A percentile compares a stretch with the other conserved stretches of the same genome.
phyloP scores from a whole-genome alignment of 1,140 invertebrate genomes.

The Drosophila setifemur region DNA sequence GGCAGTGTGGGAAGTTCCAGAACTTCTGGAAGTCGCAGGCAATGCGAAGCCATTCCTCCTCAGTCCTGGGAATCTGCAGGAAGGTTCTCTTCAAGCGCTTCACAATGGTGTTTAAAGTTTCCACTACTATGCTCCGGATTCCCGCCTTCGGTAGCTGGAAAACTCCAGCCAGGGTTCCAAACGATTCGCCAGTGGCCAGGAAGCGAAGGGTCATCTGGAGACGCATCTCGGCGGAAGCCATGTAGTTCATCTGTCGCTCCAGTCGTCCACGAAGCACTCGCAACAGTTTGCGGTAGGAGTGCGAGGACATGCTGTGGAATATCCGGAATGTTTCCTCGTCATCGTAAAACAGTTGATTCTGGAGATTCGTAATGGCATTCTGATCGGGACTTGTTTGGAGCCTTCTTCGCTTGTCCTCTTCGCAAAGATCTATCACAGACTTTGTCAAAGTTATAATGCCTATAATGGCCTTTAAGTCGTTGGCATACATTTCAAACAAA shows the following conservation, averaged over 20 bases:
- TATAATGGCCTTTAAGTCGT: neutral
- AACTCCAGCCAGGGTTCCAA: neutral
- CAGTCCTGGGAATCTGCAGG: neutral
- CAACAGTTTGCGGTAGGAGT: neutral
- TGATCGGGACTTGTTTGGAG: neutral
- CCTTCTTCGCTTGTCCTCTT: neutral
- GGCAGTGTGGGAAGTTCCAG: conserved; percentile 3
- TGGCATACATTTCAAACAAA: too few relatives aligned
- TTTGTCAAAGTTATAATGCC: neutral
- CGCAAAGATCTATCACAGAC: neutral
- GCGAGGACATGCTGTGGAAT: neutral
- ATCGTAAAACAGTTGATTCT: neutral
- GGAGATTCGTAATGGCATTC: neutral
- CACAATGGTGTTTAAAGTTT: neutral
- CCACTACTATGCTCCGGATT: neutral
- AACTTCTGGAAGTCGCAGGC: neutral
- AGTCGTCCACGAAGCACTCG: neutral
- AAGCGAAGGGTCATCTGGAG: neutral
- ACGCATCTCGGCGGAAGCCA: neutral
- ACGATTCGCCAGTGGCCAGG: conserved; percentile 3
- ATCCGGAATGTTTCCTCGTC: neutral
- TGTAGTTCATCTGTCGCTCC: neutral
- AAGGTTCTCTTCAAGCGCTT: neutral
- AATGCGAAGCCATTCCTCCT: neutral
- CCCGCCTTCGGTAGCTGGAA: neutral